Conservation (phyloP, 2,888 invertebrate species). For the Adineta ricciae region DNA sequence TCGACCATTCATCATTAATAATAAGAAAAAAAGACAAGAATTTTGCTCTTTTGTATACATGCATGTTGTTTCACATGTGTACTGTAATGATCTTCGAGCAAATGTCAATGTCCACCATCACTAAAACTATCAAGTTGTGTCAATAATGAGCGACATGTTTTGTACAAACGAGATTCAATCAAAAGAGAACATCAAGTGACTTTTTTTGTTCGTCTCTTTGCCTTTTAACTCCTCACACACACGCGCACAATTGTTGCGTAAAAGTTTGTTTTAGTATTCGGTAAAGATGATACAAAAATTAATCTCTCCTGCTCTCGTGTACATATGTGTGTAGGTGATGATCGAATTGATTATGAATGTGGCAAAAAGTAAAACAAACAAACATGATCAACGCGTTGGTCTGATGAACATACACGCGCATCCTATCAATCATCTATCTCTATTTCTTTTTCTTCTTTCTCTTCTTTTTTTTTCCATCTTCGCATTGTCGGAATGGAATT, state of each 20-base stretch:
- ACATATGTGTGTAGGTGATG: conserved; percentile 5
- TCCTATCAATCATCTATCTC: conserved; percentile 4
- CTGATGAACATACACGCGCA: conserved; percentile 2
- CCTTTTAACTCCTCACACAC: not conserved
- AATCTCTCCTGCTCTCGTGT: not conserved
- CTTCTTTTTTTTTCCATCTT: not conserved
- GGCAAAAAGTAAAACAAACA: not conserved
- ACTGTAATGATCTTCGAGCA: not conserved
- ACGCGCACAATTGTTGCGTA: not conserved
- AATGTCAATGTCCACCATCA: conserved; percentile 9
- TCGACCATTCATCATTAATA: not conserved
- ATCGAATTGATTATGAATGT: conserved; percentile 12
- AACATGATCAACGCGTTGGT: not conserved
- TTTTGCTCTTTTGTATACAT: conserved; percentile 13
- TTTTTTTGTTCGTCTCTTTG: not conserved
- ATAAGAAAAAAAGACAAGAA: not conserved
- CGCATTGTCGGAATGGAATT: conserved; percentile 12
- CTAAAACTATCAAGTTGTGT: not conserved
- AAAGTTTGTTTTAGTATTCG: not conserved
- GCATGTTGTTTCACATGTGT: conserved; percentile 13
- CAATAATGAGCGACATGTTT: conserved; percentile 9
- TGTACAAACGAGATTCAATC: not conserved
- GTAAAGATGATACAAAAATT: not conserved
- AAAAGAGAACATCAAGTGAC: not conserved
- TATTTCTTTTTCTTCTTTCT: not conserved